Percentiles rank a stretch among this genome's conserved stretches.
These are phyloP conservation scores for Odiellus spinosus DNA, from an alignment of 2,888 invertebrate genomes.

Conservation along the genomic window DNA sequence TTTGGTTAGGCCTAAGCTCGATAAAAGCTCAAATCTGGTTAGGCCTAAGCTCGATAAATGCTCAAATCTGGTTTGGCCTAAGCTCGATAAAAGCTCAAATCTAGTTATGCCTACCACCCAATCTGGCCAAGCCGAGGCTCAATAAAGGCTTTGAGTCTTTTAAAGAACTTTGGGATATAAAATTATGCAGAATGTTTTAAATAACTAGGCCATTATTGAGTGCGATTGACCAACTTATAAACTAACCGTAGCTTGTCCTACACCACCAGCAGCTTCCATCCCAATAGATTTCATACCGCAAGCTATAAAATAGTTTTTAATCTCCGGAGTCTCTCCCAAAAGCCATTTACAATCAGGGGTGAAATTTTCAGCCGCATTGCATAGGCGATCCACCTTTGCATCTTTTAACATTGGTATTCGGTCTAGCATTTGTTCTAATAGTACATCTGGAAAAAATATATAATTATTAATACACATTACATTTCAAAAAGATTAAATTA, in stretches of 20 bases:
- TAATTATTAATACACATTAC: not conserved
- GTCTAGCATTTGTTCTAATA: constrained; percentile 66
- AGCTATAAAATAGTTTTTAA: constrained; percentile 74
- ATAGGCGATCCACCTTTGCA: constrained; percentile 58
- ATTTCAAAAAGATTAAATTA: too few species aligned
- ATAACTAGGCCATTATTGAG: not conserved
- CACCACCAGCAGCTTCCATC: constrained; percentile 85
- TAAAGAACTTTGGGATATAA: too few species aligned
- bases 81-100: too few species aligned
- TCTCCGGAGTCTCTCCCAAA: constrained; percentile 82
- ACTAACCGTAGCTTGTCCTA: constrained; percentile 69
- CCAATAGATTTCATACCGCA: constrained; percentile 94
- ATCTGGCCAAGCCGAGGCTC: too few species aligned
- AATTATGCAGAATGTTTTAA: too few species aligned
- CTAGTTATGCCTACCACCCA: too few species aligned
- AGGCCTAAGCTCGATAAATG: too few species aligned
- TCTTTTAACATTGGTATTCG: constrained; percentile 62
- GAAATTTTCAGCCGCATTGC: constrained; percentile 84
- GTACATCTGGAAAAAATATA: constrained; percentile 37
- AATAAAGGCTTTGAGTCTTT: too few species aligned
- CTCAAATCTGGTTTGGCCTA: too few species aligned
- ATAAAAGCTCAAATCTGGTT: too few species aligned
- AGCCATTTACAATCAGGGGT: constrained; percentile 95
- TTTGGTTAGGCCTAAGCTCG: too few species aligned
- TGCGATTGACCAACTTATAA: constrained; percentile 23